Evolutionary conservation across 2,113 vertebrate genomes (phyloP).

Genomic region (crab-eating macaque (Macaca fascicularis)): T2T-MFA8v1.1 NC_088394.1:52668001-52668500

Average conservation of each 20-base stretch:
- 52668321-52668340: neutral
- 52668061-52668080: no score
- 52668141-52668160: no score
- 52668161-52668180: no score
- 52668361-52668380: neutral
- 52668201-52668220: no score
- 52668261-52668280: neutral
- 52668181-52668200: no score
- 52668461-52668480: neutral
- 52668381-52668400: neutral
- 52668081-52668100: no score
- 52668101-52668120: no score
- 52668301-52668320: neutral
- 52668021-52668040: no score
- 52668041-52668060: no score
- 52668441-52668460: neutral
- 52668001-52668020: no score
- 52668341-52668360: neutral
- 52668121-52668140: no score
- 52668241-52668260: neutral
- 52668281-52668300: neutral
- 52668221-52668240: no score
- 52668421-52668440: neutral
- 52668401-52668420: neutral
- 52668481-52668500: neutral